These are phyloP conservation scores for Netelia melanura DNA, from an alignment of 2,888 invertebrate genomes.

Conservation along the genomic window DNA sequence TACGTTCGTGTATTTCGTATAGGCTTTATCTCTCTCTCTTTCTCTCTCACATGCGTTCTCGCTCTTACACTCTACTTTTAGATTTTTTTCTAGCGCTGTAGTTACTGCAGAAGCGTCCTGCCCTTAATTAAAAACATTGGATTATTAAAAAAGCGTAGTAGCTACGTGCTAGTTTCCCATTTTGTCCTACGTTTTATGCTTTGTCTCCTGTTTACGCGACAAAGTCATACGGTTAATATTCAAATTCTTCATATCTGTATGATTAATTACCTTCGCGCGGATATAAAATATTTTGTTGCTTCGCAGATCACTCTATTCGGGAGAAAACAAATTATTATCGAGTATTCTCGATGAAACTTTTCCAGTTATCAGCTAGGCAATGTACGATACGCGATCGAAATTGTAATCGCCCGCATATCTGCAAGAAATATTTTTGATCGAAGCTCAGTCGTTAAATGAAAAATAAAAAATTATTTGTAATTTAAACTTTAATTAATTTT, in stretches of 20 bases:
- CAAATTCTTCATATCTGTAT: background rate
- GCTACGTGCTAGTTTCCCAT: slow-evolving; percentile 15
- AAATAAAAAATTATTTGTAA: too few species aligned
- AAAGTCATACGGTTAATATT: background rate
- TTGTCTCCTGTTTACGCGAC: background rate
- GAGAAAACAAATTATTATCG: background rate
- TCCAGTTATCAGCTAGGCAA: background rate
- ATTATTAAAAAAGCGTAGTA: slow-evolving; percentile 72
- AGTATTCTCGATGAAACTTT: too few species aligned
- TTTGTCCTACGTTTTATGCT: background rate
- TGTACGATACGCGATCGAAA: too few species aligned
- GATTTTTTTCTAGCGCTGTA: slow-evolving; percentile 3
- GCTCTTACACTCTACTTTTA: background rate
- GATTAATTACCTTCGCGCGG: background rate
- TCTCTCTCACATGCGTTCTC: background rate
- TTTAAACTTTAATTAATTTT: too few species aligned
- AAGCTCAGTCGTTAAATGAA: too few species aligned
- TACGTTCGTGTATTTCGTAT: slow-evolving; percentile 62
- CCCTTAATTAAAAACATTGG: slow-evolving; percentile 73
- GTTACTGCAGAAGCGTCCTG: slow-evolving; percentile 30
- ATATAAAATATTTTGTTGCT: background rate
- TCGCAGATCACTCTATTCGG: too few species aligned
- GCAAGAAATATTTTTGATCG: too few species aligned
- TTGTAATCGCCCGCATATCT: too few species aligned
- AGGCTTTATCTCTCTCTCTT: background rate